Conservation (phyloP, 2,888 invertebrate species). For the Acleris literana region DNA sequence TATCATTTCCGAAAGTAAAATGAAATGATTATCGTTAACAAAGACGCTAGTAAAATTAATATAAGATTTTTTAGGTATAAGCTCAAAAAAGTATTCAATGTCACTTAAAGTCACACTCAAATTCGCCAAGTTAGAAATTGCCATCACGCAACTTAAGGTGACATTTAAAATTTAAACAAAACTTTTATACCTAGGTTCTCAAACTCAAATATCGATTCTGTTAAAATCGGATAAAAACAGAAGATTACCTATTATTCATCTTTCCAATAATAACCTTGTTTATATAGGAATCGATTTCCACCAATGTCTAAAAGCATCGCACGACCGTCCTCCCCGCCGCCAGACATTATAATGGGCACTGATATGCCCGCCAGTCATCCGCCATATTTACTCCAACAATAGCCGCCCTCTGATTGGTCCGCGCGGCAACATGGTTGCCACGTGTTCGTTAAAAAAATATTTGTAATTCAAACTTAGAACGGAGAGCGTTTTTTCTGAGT, state of each 20-base stretch:
- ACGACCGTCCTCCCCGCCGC: slow-evolving; percentile 51
- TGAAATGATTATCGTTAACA: too few relatives aligned
- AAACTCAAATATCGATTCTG: too few relatives aligned
- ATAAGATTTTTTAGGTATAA: too few relatives aligned
- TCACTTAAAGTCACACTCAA: too few relatives aligned
- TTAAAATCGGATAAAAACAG: too few relatives aligned
- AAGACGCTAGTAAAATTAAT: too few relatives aligned
- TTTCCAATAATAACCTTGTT: slow-evolving; percentile 32
- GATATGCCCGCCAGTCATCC: slow-evolving; percentile 60
- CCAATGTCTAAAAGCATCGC: slow-evolving; percentile 38
- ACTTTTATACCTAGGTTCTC: too few relatives aligned
- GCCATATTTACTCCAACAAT: slow-evolving; percentile 67
- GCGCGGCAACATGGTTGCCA: slow-evolving; percentile 71
- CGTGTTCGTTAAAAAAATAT: slow-evolving; percentile 50
- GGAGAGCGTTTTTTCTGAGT: slow-evolving; percentile 41
- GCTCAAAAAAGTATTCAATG: too few relatives aligned
- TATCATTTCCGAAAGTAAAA: too few relatives aligned
- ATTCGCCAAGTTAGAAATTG: too few relatives aligned
- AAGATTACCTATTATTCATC: background rate
- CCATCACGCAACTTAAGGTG: too few relatives aligned
- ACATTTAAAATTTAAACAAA: too few relatives aligned
- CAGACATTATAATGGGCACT: slow-evolving; percentile 64
- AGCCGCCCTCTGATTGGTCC: slow-evolving; percentile 68
- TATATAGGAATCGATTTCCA: slow-evolving; percentile 25
- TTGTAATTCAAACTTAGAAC: slow-evolving; percentile 46